Conservation (phyloP, 2,797 vertebrate species). For the Gobionotothen gibberifrons region DNA sequence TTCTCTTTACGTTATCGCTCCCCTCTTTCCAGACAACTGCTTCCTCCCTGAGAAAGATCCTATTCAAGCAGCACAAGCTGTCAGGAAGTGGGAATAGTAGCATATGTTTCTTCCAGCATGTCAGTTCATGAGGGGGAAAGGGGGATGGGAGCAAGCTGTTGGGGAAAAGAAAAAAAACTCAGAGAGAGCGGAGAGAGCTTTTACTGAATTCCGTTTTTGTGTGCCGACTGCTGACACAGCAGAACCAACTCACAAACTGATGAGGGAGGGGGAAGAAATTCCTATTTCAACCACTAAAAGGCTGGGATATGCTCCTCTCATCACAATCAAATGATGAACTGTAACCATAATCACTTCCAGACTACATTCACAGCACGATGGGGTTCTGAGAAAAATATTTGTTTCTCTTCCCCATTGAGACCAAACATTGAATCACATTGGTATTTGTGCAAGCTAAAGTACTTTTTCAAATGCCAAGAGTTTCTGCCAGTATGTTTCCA, state of each 20-base stretch:
- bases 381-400: conserved; percentile 29
- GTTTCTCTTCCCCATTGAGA: conserved; percentile 14
- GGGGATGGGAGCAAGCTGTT: conserved; percentile 83
- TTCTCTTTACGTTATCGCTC: conserved; percentile 55
- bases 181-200: conserved; percentile 74
- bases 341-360: conserved; percentile 82
- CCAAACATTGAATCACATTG: conserved; percentile 10
- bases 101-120: conserved; percentile 88
- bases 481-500: conserved; percentile 4
- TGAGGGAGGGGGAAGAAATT: conserved; percentile 72
- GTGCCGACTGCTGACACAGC: conserved; percentile 86
- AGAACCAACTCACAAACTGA: conserved; percentile 83
- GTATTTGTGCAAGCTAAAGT: conserved; percentile 1
- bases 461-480: neutral
- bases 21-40: conserved; percentile 72
- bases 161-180: conserved; percentile 61
- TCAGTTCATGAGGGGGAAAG: conserved; percentile 79
- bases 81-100: conserved; percentile 84
- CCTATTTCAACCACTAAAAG: conserved; percentile 81
- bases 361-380: conserved; percentile 58
- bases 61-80: conserved; percentile 82
- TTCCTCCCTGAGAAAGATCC: conserved; percentile 78
- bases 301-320: conserved; percentile 66
- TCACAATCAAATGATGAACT: conserved; percentile 81
- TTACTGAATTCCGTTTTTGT: conserved; percentile 87